Evolutionary conservation across 2,888 invertebrate species (phyloP), one percentile per base, ranked within the genome.

Genomic region (Acanthopleura granulata): DNA sequence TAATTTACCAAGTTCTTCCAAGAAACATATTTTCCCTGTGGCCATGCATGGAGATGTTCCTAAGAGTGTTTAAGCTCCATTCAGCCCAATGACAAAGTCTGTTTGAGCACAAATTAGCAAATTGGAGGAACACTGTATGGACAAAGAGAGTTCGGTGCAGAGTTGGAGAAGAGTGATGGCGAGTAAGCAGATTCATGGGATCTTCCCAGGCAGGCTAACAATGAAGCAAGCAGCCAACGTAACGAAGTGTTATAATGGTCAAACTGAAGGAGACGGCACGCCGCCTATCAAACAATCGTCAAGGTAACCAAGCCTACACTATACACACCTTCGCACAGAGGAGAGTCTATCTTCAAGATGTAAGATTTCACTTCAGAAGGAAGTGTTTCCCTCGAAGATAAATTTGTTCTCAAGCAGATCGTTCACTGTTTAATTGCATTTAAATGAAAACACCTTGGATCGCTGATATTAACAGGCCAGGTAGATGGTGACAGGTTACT

Each of bases 61-160:
- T 22, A 3, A 57, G 57, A 27, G 29, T 66, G 66, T 66, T 66
- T 66, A 25, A 27, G 22, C 4, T 27, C 18, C 29, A 27, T 27
- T 66, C 66, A 22, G 15, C 16, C 66, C 66, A 66, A 66, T 66
- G 66, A 66, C 66, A 66, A 66, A 66, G 66, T 66, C 29, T 66
- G 66, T 27, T 66, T 66, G 66, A 6, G 16, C 25, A 27, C 29
- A 66, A 66, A 66, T 66, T 66, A 66, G 29, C 66, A 66, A 66
- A 22, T 66, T 66, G 25, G 29, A 22, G 22, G 66, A 27, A 66
- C 18, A 66, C 66, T 6, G 25, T 66, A 6, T 66, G 25, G 22
- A 25, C 29, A 66, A 66, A 66, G 66, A 66, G 14, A 27, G 25
- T 12, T 15, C 6, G 57, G 57, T n/a, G 22, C 57, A 57, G 40